A percentile compares a stretch with the other conserved stretches of the same genome.
Evolutionary conservation across 2,113 vertebrate species (phyloP).

Genomic region (Neolamprologus caudopunctatus): DNA sequence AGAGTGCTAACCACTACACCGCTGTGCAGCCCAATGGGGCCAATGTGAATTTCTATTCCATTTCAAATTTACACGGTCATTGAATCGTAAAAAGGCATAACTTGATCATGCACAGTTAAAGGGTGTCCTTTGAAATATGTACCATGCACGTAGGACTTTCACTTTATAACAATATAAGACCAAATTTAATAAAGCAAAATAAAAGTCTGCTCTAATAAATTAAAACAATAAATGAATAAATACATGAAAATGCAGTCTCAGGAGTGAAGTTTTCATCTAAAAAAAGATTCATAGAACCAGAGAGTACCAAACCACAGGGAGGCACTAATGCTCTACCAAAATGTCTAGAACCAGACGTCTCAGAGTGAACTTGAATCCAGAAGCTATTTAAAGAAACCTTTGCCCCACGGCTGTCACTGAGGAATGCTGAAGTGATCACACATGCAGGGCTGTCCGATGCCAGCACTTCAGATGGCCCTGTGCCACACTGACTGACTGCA

Average conservation of each 20-base stretch:
- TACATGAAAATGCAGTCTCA: background rate
- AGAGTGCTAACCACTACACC: background rate
- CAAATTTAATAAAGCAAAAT: background rate
- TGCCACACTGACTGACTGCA: background rate
- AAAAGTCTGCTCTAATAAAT: background rate
- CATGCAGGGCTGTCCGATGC: background rate
- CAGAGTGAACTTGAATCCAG: background rate
- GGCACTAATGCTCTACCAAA: conserved; percentile 45
- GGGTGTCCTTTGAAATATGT: background rate
- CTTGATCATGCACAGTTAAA: background rate
- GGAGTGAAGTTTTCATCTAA: background rate
- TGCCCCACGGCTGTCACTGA: conserved; percentile 52
- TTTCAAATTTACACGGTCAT: background rate
- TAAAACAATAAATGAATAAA: background rate
- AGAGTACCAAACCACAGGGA: conserved; percentile 6
- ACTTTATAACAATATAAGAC: background rate
- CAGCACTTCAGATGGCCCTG: background rate
- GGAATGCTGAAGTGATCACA: conserved; percentile 12
- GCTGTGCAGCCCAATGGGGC: background rate
- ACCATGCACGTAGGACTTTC: background rate
- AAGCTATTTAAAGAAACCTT: conserved; percentile 50
- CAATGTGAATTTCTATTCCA: background rate
- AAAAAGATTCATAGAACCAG: background rate
- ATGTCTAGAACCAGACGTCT: background rate
- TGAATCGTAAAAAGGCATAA: background rate